Conservation (phyloP, 2,113 vertebrate species). For the Catharus bicknelli region DNA sequence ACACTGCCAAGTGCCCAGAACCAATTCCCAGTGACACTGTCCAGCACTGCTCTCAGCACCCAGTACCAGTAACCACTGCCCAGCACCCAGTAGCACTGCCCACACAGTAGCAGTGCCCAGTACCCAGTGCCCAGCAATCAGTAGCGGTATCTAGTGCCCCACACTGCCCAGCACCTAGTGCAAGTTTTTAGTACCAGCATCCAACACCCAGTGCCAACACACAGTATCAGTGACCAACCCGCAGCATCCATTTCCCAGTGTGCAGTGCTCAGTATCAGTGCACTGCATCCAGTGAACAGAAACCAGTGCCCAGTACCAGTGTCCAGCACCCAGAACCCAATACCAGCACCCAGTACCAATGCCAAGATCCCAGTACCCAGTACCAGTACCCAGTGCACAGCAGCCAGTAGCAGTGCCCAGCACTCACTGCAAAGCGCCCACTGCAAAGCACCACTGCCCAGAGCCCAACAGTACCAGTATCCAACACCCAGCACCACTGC, state of each 20-base stretch:
- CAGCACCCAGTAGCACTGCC: background rate
- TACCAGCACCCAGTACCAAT: background rate
- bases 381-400: background rate
- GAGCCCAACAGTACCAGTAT: too few species aligned
- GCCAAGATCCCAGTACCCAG: background rate
- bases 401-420: background rate
- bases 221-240: background rate
- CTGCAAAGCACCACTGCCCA: background rate
- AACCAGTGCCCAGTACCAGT: background rate
- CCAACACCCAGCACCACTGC: background rate
- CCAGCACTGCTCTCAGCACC: background rate
- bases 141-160: background rate
- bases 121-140: background rate
- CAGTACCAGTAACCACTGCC: background rate
- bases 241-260: background rate
- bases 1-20: background rate
- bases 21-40: background rate
- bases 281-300: background rate
- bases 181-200: background rate
- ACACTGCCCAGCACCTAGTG: background rate
- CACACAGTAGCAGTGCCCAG: background rate
- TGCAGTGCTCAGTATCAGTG: accelerated
- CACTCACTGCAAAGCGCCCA: background rate
- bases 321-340: background rate
- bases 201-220: background rate